These are phyloP conservation scores for Sitophilus oryzae DNA, from an alignment of 1,140 invertebrate species.

Conservation along the genomic window DNA sequence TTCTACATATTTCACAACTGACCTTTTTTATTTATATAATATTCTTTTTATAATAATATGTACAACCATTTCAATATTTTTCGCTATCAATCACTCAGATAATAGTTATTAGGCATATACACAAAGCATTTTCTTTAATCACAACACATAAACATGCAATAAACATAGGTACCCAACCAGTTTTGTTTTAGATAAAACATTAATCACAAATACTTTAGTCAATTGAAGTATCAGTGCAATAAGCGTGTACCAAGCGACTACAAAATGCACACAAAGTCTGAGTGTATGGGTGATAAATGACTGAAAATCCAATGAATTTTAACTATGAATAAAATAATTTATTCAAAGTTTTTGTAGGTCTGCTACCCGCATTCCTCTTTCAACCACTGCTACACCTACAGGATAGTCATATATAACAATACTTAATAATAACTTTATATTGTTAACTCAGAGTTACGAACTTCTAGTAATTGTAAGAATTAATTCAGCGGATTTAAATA, in stretches of 20 bases:
- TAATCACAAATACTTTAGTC: constrained; percentile 14
- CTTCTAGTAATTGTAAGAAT: too few species aligned
- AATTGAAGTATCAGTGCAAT: constrained; percentile 7
- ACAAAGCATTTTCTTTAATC: not conserved
- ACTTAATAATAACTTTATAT: too few species aligned
- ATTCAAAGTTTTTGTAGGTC: not conserved
- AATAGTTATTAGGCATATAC: not conserved
- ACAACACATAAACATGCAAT: constrained; percentile 9
- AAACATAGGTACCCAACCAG: not conserved
- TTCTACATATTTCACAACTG: too few species aligned
- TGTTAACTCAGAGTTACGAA: too few species aligned
- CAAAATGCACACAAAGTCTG: constrained; percentile 1
- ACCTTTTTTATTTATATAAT: not conserved
- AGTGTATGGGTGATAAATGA: constrained; percentile 4
- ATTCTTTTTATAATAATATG: not conserved
- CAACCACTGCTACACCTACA: too few species aligned
- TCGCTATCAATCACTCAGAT: constrained; percentile 1
- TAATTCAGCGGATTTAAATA: too few species aligned
- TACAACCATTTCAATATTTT: constrained; percentile 16
- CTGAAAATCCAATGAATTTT: constrained; percentile 3
- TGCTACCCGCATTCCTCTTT: too few species aligned
- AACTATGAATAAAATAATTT: not conserved
- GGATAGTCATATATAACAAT: too few species aligned
- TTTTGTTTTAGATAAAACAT: constrained; percentile 1
- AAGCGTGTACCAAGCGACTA: constrained; percentile 13